phyloP scores from a whole-genome alignment of 2,888 invertebrate species.

The Torymus auratus region DNA sequence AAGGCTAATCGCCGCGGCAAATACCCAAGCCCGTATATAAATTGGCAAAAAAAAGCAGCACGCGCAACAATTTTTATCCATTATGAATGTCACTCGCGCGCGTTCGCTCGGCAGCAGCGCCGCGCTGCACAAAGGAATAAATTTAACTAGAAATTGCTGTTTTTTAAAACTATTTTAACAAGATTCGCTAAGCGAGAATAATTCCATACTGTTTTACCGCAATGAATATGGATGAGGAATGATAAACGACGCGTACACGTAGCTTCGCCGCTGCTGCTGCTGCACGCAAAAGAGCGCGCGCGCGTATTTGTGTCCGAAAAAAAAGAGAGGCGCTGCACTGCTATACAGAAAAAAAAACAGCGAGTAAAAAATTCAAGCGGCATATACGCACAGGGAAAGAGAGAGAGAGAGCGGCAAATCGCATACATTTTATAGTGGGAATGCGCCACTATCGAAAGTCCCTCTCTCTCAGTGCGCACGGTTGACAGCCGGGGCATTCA shows the following conservation, averaged over 20 bases:
- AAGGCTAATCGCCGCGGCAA: no score
- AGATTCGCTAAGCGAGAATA: background rate
- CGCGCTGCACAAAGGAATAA: background rate
- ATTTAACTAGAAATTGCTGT: background rate
- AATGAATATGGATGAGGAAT: constrained; percentile 19
- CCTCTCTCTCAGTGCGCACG: background rate
- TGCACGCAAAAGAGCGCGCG: background rate
- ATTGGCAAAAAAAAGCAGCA: no score
- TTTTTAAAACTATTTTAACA: background rate
- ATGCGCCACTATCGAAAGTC: constrained; percentile 20
- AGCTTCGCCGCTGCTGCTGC: no score
- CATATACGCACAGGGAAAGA: no score
- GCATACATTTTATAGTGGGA: constrained; percentile 47
- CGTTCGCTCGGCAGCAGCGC: no score
- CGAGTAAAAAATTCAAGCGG: constrained; percentile 27
- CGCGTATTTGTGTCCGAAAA: no score
- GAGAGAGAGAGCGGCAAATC: background rate
- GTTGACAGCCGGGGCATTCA: constrained; percentile 36
- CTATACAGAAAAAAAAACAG: constrained; percentile 8
- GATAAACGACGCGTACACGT: background rate
- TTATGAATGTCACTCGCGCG: no score
- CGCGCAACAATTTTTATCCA: no score
- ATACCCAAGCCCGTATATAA: no score
- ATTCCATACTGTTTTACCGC: background rate
- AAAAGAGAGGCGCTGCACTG: no score